A percentile compares a stretch with the other conserved stretches of the same genome.
Conservation (phyloP, 2,113 vertebrate genomes). For the Xiphophorus hellerii region DNA sequence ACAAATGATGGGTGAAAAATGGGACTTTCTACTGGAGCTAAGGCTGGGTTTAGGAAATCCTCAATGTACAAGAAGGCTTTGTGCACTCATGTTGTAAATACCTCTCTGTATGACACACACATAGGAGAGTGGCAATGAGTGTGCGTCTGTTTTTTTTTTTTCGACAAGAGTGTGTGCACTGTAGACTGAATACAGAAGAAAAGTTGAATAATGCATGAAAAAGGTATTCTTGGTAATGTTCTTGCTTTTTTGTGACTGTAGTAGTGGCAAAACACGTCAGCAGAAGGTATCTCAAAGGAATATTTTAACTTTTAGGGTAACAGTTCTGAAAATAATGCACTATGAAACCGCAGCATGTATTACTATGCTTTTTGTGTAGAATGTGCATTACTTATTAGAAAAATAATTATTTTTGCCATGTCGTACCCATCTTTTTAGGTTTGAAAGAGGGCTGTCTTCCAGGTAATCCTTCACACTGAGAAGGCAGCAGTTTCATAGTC, state of each 20-base stretch:
- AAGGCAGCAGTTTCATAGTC: no score
- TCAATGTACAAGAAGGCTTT: slow-evolving; percentile 29
- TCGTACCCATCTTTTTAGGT: no score
- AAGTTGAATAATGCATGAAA: slow-evolving; percentile 65
- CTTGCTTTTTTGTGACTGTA: slow-evolving; percentile 15
- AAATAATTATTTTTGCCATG: background rate
- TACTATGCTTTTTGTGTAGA: background rate
- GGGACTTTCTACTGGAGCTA: slow-evolving; percentile 25
- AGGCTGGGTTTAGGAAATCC: slow-evolving; percentile 37
- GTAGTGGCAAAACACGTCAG: slow-evolving; percentile 2
- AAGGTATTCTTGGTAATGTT: slow-evolving; percentile 45
- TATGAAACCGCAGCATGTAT: background rate
- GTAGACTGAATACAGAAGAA: slow-evolving; percentile 49
- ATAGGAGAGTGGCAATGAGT: slow-evolving; percentile 46
- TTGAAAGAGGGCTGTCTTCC: no score
- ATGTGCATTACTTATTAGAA: background rate
- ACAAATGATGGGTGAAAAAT: slow-evolving; percentile 38
- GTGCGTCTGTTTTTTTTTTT: slow-evolving; percentile 32
- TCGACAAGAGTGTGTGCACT: slow-evolving; percentile 46
- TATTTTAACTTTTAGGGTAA: background rate
- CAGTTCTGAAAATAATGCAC: background rate
- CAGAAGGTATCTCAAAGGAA: slow-evolving; percentile 3
- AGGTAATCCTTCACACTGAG: no score
- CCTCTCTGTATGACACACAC: slow-evolving; percentile 58
- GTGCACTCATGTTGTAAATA: slow-evolving; percentile 57